Evolutionary conservation across 2,888 invertebrate genomes (phyloP).

Genomic region (Calliscelio sp.): DNA sequence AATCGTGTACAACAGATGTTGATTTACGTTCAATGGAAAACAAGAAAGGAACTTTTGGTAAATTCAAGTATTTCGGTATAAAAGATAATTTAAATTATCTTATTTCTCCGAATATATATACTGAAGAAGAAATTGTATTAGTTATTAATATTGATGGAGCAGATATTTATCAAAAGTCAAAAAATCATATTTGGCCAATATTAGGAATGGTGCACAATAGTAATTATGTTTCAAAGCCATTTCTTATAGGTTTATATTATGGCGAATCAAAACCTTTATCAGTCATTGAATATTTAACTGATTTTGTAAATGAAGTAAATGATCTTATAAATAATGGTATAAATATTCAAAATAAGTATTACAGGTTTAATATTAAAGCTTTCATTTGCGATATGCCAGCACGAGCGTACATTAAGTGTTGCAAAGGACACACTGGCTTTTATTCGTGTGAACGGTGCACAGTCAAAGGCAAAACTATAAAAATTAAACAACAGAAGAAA

Average conservation of each 20-base stretch:
- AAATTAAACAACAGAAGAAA: background rate
- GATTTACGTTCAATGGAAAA: conserved; percentile 3
- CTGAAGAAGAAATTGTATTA: conserved; percentile 10
- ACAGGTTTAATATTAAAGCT: conserved; percentile 26
- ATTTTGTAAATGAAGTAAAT: conserved; percentile 41
- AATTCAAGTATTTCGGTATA: conserved; percentile 13
- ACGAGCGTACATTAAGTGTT: conserved; percentile 39
- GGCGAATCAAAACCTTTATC: conserved; percentile 43
- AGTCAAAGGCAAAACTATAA: conserved; percentile 33
- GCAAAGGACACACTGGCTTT: conserved; percentile 45
- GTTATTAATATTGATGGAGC: conserved; percentile 26
- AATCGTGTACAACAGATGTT: conserved; percentile 2
- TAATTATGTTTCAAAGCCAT: conserved; percentile 51
- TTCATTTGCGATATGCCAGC: conserved; percentile 39
- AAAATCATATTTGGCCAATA: conserved; percentile 11
- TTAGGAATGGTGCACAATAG: conserved; percentile 3
- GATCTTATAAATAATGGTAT: conserved; percentile 29
- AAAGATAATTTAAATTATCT: conserved; percentile 7
- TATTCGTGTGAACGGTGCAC: conserved; percentile 39
- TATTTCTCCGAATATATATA: conserved; percentile 5
- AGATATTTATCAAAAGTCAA: background rate
- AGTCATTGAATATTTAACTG: conserved; percentile 11
- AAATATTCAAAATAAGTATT: conserved; percentile 14
- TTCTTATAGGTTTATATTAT: conserved; percentile 39
- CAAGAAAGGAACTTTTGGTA: background rate